Evolutionary conservation across 2,113 vertebrate genomes (phyloP), one percentile per base, ranked within the genome.

Genomic region (Synchiropus splendidus): DNA sequence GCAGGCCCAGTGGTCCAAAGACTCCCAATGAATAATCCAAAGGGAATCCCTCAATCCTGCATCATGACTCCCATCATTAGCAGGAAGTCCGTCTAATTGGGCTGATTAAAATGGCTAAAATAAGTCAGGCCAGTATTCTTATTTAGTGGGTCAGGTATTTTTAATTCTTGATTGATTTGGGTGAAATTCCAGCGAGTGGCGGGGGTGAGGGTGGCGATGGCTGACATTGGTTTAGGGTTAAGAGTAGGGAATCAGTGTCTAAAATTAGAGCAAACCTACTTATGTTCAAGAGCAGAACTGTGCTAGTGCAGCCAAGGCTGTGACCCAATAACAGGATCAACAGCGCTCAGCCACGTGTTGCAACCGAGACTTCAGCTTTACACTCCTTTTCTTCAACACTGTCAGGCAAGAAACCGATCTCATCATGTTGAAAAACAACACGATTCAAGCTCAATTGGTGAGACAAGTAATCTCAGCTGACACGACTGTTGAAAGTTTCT

Each of bases 281-380:
- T 75, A 79, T 65, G 60, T 61, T 68, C 53, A 41, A 41, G 50
- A 60, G 61, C 48, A 61, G 61, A 80, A 74, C 60, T 72, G 67
- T 70, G 74, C 61, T 67, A 77, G 60, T 78, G 62, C 35, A 54
- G 69, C 65, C 69, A 70, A 80, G 71, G 75, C 60, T 65, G 49
- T 27, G 71, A 81, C 79, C 79, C 38, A 75, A 49, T 84, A 83
- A 83, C 70, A 79, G 61, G 81, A 80, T 85, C 62, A 82, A 55
- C 73, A 45, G 43, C 43, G 48, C 58, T 57, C 21, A 12, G 58
- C 53, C 59, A 69, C 37, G 39, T 67, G 64, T 62, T 14, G 58
- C 32, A 32, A 12, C 10, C 15, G 5, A 58, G 54, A 58, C 50
- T 47, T 44, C 64, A 39, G 13, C 39, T 50, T 48, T 31, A 54